Evolutionary conservation across 2,888 invertebrate species (phyloP).

Genomic region (Heteropelma amictum): DNA sequence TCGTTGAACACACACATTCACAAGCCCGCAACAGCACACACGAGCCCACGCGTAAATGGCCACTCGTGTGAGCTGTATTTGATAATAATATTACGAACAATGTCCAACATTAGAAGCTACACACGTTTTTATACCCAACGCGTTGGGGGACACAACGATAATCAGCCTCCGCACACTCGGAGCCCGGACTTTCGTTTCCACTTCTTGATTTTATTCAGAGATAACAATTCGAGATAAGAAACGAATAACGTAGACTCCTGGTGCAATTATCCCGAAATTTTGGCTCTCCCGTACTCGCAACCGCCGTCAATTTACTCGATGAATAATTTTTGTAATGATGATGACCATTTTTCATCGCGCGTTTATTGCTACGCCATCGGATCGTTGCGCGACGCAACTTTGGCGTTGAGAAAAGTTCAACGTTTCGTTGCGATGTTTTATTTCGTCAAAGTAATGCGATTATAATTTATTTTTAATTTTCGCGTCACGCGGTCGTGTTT

Average conservation of each 20-base stretch:
- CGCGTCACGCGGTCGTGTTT: no score
- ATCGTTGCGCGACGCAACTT: no score
- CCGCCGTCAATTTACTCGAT: constrained; percentile 3
- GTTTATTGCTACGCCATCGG: constrained; percentile 4
- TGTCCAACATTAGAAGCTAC: constrained; percentile 34
- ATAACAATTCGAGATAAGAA: constrained; percentile 33
- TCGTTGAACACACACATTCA: constrained; percentile 4
- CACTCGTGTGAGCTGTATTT: background rate
- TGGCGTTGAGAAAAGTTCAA: no score
- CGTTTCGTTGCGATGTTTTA: no score
- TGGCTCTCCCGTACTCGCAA: background rate
- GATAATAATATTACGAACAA: constrained; percentile 8
- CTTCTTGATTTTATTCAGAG: constrained; percentile 25
- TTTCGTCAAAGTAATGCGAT: no score
- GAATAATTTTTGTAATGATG: constrained; percentile 22
- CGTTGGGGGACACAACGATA: constrained; percentile 10
- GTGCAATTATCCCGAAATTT: constrained; percentile 40
- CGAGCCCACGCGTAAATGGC: background rate
- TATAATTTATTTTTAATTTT: no score
- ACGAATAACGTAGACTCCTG: background rate
- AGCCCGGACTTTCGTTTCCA: constrained; percentile 21
- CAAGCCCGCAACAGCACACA: background rate
- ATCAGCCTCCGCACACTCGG: background rate
- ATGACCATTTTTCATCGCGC: constrained; percentile 28
- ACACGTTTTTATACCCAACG: constrained; percentile 6